Evolutionary conservation across 2,113 vertebrate species (phyloP).

Genomic region (Eurystomus gularis): DNA sequence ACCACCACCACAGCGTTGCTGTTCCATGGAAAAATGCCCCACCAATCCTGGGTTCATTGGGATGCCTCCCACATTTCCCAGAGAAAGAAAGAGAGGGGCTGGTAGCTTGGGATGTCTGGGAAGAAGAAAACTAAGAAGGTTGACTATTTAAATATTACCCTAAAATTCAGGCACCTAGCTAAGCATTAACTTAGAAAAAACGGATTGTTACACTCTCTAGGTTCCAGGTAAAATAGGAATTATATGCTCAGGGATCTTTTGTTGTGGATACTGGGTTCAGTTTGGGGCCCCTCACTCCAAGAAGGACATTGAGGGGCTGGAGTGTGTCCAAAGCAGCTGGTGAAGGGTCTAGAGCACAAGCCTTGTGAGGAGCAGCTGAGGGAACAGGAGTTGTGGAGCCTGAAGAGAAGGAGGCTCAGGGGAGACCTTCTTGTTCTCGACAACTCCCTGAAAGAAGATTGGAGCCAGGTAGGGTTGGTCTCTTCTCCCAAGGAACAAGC

Average conservation of each 20-base stretch:
- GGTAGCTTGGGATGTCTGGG: background rate
- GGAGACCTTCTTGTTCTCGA: background rate
- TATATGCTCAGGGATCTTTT: background rate
- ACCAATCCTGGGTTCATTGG: background rate
- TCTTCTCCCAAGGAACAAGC: too few species aligned
- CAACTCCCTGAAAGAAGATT: too few species aligned
- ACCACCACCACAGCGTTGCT: fast-evolving
- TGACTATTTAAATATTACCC: background rate
- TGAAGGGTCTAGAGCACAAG: background rate
- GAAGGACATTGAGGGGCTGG: background rate
- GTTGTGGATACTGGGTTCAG: background rate
- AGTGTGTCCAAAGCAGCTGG: background rate
- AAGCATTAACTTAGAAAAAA: background rate
- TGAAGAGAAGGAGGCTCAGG: background rate
- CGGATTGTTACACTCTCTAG: fast-evolving
- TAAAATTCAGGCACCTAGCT: background rate
- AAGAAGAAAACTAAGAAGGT: background rate
- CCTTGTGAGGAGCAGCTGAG: background rate
- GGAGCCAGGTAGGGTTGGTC: too few species aligned
- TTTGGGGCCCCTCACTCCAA: background rate
- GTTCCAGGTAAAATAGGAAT: background rate
- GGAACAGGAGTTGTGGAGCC: background rate
- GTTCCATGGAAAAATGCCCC: background rate
- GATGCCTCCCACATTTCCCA: background rate
- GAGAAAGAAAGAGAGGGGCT: background rate